Percentiles rank a stretch among this genome's conserved stretches.
Conservation (phyloP, 2,888 invertebrate genomes). For the Cryptocephalus moraei region DNA sequence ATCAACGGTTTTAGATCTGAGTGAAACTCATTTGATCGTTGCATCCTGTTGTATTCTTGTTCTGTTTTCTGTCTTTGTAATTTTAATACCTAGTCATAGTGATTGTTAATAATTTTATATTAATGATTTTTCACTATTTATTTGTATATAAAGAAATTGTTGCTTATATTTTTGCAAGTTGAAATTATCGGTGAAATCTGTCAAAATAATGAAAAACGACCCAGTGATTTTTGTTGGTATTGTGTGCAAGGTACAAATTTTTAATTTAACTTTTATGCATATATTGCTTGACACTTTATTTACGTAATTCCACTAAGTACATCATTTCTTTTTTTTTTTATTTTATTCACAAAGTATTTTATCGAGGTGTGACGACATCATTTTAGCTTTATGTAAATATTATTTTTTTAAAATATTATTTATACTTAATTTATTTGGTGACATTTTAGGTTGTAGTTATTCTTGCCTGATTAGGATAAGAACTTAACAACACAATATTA, state of each 20-base stretch:
- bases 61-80: constrained; percentile 17
- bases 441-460: constrained; percentile 21
- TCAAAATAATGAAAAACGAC: constrained; percentile 5
- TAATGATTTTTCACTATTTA: constrained; percentile 23
- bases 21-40: constrained; percentile 1
- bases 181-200: constrained; percentile 9
- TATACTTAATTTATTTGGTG: constrained; percentile 15
- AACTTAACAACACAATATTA: constrained; percentile 21
- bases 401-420: constrained; percentile 8
- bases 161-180: constrained; percentile 20
- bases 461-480: constrained; percentile 28
- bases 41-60: constrained; percentile 11
- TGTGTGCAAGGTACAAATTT: constrained; percentile 9
- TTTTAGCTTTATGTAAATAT: not conserved
- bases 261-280: not conserved
- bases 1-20: not conserved
- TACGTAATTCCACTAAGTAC: not conserved
- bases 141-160: constrained; percentile 26
- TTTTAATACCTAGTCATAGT: constrained; percentile 32
- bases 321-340: not conserved
- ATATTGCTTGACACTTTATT: not conserved
- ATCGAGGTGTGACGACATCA: too few species aligned
- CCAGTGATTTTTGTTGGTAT: not conserved
- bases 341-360: too few species aligned
- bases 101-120: constrained; percentile 25